Evolutionary conservation across 2,113 vertebrate species (phyloP), one percentile per base, ranked within the genome.

Genomic region (Tachycineta bicolor): DNA sequence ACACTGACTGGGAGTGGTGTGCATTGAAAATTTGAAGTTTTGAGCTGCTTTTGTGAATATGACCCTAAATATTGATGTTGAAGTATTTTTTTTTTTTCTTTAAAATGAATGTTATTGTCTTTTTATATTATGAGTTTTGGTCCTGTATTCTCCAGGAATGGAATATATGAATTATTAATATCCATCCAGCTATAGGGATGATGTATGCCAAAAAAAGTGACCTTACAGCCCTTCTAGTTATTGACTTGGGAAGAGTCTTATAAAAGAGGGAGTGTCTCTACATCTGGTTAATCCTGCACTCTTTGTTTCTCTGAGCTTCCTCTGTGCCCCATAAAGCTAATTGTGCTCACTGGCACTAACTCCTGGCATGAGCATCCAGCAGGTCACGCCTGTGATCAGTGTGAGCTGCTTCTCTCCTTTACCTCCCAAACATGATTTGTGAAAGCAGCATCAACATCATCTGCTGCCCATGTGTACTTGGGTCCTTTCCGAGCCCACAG

Each of bases 391-490:
- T 70, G 43, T 56, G 52, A 69, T n/a, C 31, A 80, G 33, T 25
- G 16, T 37, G 84, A 95, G 46, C 60, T 83, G 76, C 64, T 70
- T 49, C 24, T 52, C 65, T 78, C 59, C 46, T 75, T n/a, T 58
- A 33, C 39, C 58, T 93, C 47, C 65, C 59, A 75, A 76, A 90
- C 39, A 90, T 3, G 12, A 86, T 69, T 64, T 83, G 78, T 94
- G 86, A 89, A 93, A 94, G 44, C 23, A 76, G 63, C 37, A 74
- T 55, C 68, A 89, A 26, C 47, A 47, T 94, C 93, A 97, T 96
- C 94, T 97, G 91, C 70, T 95, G 59, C 60, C 91, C 93, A 93
- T 43, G 89, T 96, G 96, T 75, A 90, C 14, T 88, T 11, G 16
- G 39, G 76, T 71, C 60, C 52, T 67, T 78, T 58, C 84, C 0